A percentile compares a stretch with the other conserved stretches of the same genome.
These are phyloP conservation scores for Vulpes ferrilata DNA, from an alignment of 2,113 vertebrate species.

Conservation along the genomic window DNA sequence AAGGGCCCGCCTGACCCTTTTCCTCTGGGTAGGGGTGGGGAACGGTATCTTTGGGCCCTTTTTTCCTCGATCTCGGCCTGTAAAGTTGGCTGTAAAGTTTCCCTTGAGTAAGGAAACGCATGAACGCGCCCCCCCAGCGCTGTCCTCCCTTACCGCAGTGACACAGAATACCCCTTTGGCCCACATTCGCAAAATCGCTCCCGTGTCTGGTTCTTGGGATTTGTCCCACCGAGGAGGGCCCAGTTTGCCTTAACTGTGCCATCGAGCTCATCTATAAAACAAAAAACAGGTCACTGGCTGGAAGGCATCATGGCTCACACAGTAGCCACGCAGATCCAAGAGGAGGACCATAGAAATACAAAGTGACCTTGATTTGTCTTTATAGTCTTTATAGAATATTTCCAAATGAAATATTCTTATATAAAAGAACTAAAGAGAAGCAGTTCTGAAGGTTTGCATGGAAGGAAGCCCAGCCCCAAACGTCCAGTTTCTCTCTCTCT, in stretches of 20 bases:
- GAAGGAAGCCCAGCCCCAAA: not conserved
- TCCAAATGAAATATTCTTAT: not conserved
- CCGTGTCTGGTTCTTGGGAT: not conserved
- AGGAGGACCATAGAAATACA: not conserved
- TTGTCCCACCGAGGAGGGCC: not conserved
- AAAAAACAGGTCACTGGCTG: not conserved
- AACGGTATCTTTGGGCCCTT: not conserved
- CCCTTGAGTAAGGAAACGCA: not conserved
- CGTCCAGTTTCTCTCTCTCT: not conserved
- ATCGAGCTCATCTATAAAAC: fast-evolving
- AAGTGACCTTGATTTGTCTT: not conserved
- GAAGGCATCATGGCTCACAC: not conserved
- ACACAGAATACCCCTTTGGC: not conserved
- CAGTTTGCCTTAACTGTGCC: not conserved
- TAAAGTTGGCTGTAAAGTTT: not conserved
- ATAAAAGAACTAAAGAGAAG: constrained; percentile 8
- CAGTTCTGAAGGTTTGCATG: not conserved
- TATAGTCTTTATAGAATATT: not conserved
- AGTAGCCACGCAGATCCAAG: not conserved
- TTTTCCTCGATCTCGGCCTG: not conserved
- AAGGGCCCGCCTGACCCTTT: not conserved
- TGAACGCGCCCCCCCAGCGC: not conserved
- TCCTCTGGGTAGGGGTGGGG: not conserved
- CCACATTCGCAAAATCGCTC: not conserved
- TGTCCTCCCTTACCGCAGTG: too few species aligned